phyloP scores from a whole-genome alignment of 1,140 invertebrate genomes.

The Bradynema listronoti region DNA sequence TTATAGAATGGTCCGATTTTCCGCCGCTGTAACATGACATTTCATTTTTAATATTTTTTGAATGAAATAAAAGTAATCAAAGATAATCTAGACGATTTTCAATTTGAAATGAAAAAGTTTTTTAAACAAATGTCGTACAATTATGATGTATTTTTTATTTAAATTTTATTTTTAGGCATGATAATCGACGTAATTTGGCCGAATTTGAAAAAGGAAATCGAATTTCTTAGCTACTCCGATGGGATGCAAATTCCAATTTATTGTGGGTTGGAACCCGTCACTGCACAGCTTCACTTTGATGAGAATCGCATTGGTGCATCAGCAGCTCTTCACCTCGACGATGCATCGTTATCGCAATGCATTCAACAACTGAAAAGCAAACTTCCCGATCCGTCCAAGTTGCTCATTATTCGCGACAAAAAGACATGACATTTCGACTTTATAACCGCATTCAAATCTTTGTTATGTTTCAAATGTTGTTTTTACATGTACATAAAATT shows the following conservation, averaged over 20 bases:
- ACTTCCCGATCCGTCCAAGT: conserved; percentile 49
- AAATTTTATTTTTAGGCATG: conserved; percentile 44
- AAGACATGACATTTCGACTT: no score
- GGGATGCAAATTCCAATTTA: conserved; percentile 41
- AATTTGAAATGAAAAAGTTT: no score
- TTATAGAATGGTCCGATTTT: no score
- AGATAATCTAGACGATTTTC: no score
- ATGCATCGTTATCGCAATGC: conserved; percentile 33
- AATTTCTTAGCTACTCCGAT: conserved; percentile 46
- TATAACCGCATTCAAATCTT: no score
- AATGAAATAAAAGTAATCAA: no score
- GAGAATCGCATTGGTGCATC: conserved; percentile 48
- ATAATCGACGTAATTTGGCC: conserved; percentile 57
- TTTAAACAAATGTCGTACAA: no score
- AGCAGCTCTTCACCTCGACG: conserved; percentile 32
- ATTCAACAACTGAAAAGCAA: conserved; percentile 46
- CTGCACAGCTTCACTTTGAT: conserved; percentile 39
- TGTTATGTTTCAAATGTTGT: no score
- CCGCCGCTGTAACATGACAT: no score
- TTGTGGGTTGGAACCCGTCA: conserved; percentile 51
- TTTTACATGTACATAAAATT: no score
- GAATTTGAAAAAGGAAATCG: conserved; percentile 46
- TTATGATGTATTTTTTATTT: no score
- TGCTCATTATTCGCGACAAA: conserved; percentile 36
- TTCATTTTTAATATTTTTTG: no score